Base-by-base conservation (phyloP, 1,140 invertebrate genomes). In the Bombus terrestris region DNA sequence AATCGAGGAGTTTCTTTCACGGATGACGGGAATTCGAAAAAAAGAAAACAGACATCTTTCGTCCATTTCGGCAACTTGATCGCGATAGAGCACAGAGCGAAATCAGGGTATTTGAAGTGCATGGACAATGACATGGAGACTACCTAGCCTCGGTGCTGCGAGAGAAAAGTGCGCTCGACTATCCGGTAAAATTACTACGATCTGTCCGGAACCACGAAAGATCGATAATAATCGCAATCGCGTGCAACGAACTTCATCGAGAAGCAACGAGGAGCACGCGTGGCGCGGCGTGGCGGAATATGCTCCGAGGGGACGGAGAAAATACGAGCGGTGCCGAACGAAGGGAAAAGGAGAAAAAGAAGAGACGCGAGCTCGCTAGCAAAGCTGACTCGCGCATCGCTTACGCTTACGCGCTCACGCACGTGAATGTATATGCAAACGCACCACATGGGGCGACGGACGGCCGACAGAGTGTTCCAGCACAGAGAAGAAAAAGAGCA, bases 401-500 rank as follows among this genome's bases (percentile, higher is more conserved):
- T 72, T 88, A 81, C 85, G 81, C 88, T 77, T 62, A 76, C 75
- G 72, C 85, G 81, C 78, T 74, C 74, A 69, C 87, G 69, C 86
- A 73, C 75, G 87, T 28, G 86, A 57, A 59, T 68, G 85, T 85
- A 88, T 91, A 91, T 91, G 90, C 90, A 91, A 91, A 91, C 86
- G 88, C 84, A 74, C 86, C 90, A 76, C 90, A 92, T 90, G 90
- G 90, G 91, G 90, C 90, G 83, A 90, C 66, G 88, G 88, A 87
- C 88, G 83, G 82, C 71, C 83, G 88, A 91, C 85, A 83, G 74
- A 86, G 78, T 78, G 86, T 66, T 84, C 68, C 81, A 39, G 57
- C 68, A 82, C 57, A 32, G 64, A 71, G 64, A 85, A 59, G 39
- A 83, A 84, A 64, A 86, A 72, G 79, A 87, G 77, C 32, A 86